These are phyloP conservation scores for Carlito syrichta DNA, from an alignment of 2,113 vertebrate species.

Conservation along the genomic window DNA sequence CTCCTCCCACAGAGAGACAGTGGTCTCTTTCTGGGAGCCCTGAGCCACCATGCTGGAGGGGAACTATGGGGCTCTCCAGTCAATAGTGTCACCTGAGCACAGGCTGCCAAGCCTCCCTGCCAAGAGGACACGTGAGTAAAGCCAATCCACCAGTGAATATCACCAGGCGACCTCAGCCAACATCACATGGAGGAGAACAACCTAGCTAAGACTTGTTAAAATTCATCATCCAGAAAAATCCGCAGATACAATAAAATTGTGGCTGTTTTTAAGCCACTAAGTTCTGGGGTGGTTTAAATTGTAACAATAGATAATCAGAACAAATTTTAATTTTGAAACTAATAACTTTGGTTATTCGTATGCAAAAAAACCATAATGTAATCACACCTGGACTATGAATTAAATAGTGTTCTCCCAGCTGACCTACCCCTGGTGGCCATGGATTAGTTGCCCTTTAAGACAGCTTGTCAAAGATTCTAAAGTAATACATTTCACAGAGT, in stretches of 20 bases:
- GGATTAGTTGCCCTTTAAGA: background rate
- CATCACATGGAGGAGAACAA: background rate
- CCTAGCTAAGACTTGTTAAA: background rate
- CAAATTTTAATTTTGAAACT: background rate
- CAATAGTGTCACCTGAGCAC: background rate
- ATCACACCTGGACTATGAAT: background rate
- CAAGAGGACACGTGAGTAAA: background rate
- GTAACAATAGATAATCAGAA: too few relatives aligned
- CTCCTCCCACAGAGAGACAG: background rate
- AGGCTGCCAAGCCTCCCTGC: background rate
- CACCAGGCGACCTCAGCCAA: background rate
- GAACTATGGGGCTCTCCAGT: background rate
- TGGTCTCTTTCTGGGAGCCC: background rate
- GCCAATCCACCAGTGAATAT: background rate
- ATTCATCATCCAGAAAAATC: background rate
- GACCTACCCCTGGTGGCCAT: background rate
- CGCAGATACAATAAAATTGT: background rate
- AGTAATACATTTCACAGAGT: background rate
- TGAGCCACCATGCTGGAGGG: background rate
- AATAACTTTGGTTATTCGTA: background rate
- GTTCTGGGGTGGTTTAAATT: background rate
- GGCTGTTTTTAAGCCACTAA: background rate
- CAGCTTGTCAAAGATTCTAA: background rate
- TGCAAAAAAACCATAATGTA: background rate
- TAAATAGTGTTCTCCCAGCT: background rate